phyloP scores from a whole-genome alignment of 2,888 invertebrate species.

The Acanthoscelides obtectus region DNA sequence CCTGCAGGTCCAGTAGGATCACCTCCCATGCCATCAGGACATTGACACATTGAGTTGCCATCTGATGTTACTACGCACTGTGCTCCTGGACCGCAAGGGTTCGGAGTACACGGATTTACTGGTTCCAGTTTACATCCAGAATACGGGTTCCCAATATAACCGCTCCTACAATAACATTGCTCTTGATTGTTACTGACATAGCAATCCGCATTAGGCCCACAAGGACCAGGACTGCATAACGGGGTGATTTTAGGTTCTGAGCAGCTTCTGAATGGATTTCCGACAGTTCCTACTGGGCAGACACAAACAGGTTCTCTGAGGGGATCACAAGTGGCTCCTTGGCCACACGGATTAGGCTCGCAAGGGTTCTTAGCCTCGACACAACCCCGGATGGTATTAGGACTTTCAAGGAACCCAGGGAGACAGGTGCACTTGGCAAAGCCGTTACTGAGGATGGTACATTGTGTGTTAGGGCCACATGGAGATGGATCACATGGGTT shows the following conservation, averaged over 20 bases:
- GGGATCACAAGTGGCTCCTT: slow-evolving; percentile 74
- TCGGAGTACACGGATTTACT: slow-evolving; percentile 67
- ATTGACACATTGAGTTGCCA: slow-evolving; percentile 68
- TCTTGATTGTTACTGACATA: slow-evolving; percentile 78
- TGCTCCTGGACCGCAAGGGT: slow-evolving; percentile 77
- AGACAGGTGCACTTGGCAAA: slow-evolving; percentile 85
- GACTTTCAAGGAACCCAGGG: slow-evolving; percentile 77
- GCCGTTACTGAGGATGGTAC: slow-evolving; percentile 70
- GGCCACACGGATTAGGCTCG: slow-evolving; percentile 77
- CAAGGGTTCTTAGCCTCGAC: slow-evolving; percentile 75
- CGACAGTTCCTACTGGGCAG: slow-evolving; percentile 76
- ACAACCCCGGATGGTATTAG: slow-evolving; percentile 83
- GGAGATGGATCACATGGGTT: slow-evolving; percentile 82
- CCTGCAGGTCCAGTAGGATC: slow-evolving; percentile 69
- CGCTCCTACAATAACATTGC: slow-evolving; percentile 75
- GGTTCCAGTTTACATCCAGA: slow-evolving; percentile 68
- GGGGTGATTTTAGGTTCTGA: slow-evolving; percentile 56
- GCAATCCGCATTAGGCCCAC: slow-evolving; percentile 78
- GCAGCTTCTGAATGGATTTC: slow-evolving; percentile 79
- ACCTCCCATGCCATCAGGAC: slow-evolving; percentile 70
- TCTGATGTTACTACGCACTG: slow-evolving; percentile 64
- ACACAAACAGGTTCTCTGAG: slow-evolving; percentile 75
- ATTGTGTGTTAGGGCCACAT: slow-evolving; percentile 86
- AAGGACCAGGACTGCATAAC: slow-evolving; percentile 77
- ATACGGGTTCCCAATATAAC: slow-evolving; percentile 76